Evolutionary conservation across 2,797 vertebrate species (phyloP), one percentile per base, ranked within the genome.

Genomic region (Sebastes nivosus): DNA sequence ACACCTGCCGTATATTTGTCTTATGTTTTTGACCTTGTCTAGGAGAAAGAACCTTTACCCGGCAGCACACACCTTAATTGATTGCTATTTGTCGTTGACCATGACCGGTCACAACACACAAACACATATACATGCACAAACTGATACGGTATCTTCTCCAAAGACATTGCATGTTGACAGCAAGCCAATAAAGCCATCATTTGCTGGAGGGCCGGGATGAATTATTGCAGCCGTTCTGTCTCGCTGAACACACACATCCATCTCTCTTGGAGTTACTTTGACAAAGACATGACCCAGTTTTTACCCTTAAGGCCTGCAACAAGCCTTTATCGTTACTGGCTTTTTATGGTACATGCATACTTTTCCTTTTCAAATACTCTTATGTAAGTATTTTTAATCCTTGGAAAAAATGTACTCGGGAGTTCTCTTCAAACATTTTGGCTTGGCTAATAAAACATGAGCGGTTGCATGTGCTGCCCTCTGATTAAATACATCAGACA

Each of bases 131-230:
- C 73, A 84, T 79, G 54, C 73, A 83, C 69, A 80, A 72, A 78
- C 38, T 85, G 90, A 93, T 92, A 91, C 6, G 42, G 77, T 94
- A 95, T 95, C 93, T 94, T 69, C 77, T 74, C 83, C 80, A 84
- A 89, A 93, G 86, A 77, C 87, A 89, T 77, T 79, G 60, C 77
- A 81, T 69, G 82, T 77, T 93, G 90, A 93, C 92, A 92, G 85
- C 74, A 79, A 88, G 79, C 89, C 89, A 91, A 93, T 95, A 95
- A 94, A 93, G 79, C 81, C 86, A 85, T 94, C 42, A 75, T 85
- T 80, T 87, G 81, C 83, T 80, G 77, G 66, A 84, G 60, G 4
- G 57, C 83, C 65, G 67, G 54, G 29, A 74, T 87, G 76, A 93
- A 88, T 90, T 90, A 93, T 94, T 91, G 87, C 70, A 72, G 82